Evolutionary conservation across 2,888 invertebrate genomes (phyloP).

Genomic region (Phania funesta): DNA sequence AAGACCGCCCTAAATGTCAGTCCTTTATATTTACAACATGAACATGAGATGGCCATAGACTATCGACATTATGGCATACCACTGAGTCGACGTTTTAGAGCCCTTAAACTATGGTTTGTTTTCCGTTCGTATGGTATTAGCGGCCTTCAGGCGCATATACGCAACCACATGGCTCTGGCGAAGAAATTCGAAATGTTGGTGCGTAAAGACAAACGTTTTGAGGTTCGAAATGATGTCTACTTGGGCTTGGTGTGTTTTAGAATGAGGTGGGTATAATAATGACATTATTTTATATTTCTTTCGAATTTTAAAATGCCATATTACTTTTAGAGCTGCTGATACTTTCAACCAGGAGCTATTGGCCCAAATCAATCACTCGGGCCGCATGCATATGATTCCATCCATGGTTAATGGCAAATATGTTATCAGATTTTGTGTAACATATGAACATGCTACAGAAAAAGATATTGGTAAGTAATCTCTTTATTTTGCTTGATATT

Average conservation of each 20-base stretch:
- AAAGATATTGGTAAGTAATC: conserved; percentile 83
- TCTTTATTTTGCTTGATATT: too few relatives aligned
- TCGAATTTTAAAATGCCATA: too few relatives aligned
- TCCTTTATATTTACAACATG: conserved; percentile 91
- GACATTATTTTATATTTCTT: not conserved
- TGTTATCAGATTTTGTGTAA: conserved; percentile 90
- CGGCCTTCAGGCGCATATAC: conserved; percentile 90
- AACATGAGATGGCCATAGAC: conserved; percentile 87
- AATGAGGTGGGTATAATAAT: conserved; percentile 79
- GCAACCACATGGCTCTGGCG: conserved; percentile 89
- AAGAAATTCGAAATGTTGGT: conserved; percentile 87
- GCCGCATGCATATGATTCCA: conserved; percentile 92
- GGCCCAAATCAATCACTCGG: conserved; percentile 90
- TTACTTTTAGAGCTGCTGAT: conserved; percentile 84
- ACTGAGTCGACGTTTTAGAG: conserved; percentile 89
- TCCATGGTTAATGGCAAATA: conserved; percentile 88
- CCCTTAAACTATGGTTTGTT: conserved; percentile 94
- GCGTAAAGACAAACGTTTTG: conserved; percentile 86
- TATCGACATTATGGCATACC: conserved; percentile 94
- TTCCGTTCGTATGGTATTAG: conserved; percentile 89
- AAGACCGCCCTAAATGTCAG: conserved; percentile 93
- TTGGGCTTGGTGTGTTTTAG: conserved; percentile 90
- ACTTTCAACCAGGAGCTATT: conserved; percentile 88
- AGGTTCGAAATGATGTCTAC: conserved; percentile 88
- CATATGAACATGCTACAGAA: conserved; percentile 88